phyloP scores from a whole-genome alignment of 2,113 vertebrate species.

The Ranitomeya variabilis region DNA sequence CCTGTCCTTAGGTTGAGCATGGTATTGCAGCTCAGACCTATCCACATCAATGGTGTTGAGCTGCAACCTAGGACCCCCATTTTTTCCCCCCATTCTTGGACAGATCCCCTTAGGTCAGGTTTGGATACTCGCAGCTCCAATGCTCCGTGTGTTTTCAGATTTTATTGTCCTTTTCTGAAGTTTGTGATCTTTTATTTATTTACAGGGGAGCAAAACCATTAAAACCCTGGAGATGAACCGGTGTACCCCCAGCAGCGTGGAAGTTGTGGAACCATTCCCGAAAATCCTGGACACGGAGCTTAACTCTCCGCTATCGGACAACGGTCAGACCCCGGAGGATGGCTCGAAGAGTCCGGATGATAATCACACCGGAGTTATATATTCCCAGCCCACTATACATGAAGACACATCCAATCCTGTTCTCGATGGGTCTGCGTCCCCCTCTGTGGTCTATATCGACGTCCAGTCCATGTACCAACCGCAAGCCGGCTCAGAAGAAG shows the following conservation, averaged over 20 bases:
- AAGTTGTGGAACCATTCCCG: slow-evolving; percentile 82
- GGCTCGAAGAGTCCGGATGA: slow-evolving; percentile 73
- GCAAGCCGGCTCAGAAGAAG: slow-evolving; percentile 70
- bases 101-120: too few relatives aligned
- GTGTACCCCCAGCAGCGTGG: slow-evolving; percentile 84
- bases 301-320: slow-evolving; percentile 72
- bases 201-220: slow-evolving; percentile 71
- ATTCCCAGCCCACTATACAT: slow-evolving; percentile 87
- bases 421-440: slow-evolving; percentile 72
- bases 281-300: slow-evolving; percentile 83
- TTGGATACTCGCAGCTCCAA: too few relatives aligned
- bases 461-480: slow-evolving; percentile 86
- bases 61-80: too few relatives aligned
- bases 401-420: slow-evolving; percentile 76
- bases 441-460: slow-evolving; percentile 89
- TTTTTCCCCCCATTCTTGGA: too few relatives aligned
- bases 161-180: background rate
- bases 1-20: too few relatives aligned
- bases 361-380: slow-evolving; percentile 78
- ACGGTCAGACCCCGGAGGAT: slow-evolving; percentile 68
- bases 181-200: slow-evolving; percentile 36
- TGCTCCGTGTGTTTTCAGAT: too few relatives aligned
- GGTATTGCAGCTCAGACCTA: too few relatives aligned
- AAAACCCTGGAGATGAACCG: slow-evolving; percentile 87
- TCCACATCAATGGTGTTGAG: too few relatives aligned